phyloP scores from a whole-genome alignment of 2,797 vertebrate species.

The Myotis myotis region DNA sequence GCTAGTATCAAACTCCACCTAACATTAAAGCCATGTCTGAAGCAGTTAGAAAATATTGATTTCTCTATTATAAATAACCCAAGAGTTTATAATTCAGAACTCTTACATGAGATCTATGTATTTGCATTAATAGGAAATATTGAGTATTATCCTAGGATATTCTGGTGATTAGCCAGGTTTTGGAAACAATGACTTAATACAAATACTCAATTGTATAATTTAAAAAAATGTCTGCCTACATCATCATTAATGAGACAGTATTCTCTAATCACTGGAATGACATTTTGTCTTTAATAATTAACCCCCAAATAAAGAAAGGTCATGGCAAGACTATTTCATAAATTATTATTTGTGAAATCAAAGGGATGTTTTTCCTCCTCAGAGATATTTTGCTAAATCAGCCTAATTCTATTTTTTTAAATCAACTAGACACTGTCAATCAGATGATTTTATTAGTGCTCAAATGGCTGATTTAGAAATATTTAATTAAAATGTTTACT shows the following conservation, averaged over 20 bases:
- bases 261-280: conserved; percentile 16
- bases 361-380: not conserved
- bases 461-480: not conserved
- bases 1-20: not conserved
- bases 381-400: not conserved
- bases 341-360: conserved; percentile 35
- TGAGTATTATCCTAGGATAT: not conserved
- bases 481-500: not conserved
- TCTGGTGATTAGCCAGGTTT: not conserved
- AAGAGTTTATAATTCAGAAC: not conserved
- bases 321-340: conserved; percentile 3
- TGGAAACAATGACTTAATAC: conserved; percentile 18
- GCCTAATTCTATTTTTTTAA: not conserved
- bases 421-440: not conserved
- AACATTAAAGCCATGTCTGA: not conserved
- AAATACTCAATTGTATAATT: not conserved
- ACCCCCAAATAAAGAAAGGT: conserved; percentile 45
- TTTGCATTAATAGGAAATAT: conserved; percentile 20
- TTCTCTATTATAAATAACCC: not conserved
- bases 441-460: not conserved
- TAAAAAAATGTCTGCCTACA: not conserved
- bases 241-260: conserved; percentile 38
- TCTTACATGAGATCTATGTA: not conserved
- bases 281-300: conserved; percentile 57
- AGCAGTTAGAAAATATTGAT: not conserved